Evolutionary conservation across 1,140 invertebrate genomes (phyloP).

Genomic region (Ceratosolen fusciceps): DNA sequence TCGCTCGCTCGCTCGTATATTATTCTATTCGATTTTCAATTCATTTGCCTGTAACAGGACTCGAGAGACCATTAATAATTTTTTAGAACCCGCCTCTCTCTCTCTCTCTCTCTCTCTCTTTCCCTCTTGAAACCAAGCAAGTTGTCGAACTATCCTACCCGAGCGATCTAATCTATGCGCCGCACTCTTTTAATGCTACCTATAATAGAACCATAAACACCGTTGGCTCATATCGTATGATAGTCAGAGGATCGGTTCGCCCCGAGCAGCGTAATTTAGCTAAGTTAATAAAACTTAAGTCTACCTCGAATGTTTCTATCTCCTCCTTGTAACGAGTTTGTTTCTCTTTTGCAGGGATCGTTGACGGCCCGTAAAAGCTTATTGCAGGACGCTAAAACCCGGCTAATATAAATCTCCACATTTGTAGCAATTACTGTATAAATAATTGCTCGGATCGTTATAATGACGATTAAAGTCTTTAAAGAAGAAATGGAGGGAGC

Average conservation of each 20-base stretch:
- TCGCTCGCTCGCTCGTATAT: neutral
- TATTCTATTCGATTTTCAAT: neutral
- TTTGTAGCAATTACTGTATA: neutral
- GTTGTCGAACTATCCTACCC: no score
- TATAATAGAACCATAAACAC: slow-evolving; percentile 3
- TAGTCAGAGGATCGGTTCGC: neutral
- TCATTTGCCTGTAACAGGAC: neutral
- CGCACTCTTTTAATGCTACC: neutral
- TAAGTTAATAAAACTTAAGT: neutral
- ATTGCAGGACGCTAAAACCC: no score
- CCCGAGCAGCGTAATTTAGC: neutral
- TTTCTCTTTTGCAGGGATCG: neutral
- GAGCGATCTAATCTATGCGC: no score
- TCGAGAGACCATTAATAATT: neutral
- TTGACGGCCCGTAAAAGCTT: neutral
- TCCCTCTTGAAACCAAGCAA: no score
- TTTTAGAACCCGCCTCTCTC: no score
- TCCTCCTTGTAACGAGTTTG: neutral
- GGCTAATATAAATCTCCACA: neutral
- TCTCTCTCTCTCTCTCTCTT: no score
- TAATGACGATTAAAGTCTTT: no score
- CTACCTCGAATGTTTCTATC: neutral
- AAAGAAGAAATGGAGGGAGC: no score
- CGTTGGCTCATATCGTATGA: neutral
- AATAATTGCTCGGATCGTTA: no score